These are phyloP conservation scores for Bombus turneri DNA, from an alignment of 1,140 invertebrate species.

Conservation along the genomic window DNA sequence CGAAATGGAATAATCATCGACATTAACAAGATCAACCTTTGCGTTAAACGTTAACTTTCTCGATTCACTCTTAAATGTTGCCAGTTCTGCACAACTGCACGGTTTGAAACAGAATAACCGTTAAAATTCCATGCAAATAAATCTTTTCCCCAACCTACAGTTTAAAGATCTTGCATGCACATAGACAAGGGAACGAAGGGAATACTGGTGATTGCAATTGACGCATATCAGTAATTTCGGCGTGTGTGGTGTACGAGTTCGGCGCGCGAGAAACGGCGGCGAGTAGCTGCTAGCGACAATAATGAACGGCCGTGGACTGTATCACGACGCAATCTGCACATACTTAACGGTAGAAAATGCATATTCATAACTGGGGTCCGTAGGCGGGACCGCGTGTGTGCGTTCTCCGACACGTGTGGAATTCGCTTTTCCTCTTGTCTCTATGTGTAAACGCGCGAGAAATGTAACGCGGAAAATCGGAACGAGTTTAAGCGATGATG, in stretches of 20 bases:
- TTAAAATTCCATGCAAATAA: background rate
- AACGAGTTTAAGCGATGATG: constrained; percentile 53
- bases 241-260: constrained; percentile 66
- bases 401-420: constrained; percentile 67
- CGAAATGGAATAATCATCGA: too few species aligned
- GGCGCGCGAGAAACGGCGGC: constrained; percentile 64
- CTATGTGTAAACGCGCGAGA: constrained; percentile 18
- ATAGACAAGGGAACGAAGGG: background rate
- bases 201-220: constrained; percentile 66
- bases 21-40: too few species aligned
- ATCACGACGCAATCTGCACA: constrained; percentile 82
- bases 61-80: background rate
- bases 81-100: background rate
- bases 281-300: constrained; percentile 80
- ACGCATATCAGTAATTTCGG: constrained; percentile 76
- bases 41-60: background rate
- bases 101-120: background rate
- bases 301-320: constrained; percentile 81
- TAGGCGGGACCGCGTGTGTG: constrained; percentile 67
- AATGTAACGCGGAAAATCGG: constrained; percentile 48
- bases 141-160: background rate
- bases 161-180: background rate
- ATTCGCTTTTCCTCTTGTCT: constrained; percentile 60
- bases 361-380: constrained; percentile 79
- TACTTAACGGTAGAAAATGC: constrained; percentile 82